A percentile compares a stretch with the other conserved stretches of the same genome.
phyloP scores from a whole-genome alignment of 2,797 vertebrate genomes.

The Taeniopygia guttata region DNA sequence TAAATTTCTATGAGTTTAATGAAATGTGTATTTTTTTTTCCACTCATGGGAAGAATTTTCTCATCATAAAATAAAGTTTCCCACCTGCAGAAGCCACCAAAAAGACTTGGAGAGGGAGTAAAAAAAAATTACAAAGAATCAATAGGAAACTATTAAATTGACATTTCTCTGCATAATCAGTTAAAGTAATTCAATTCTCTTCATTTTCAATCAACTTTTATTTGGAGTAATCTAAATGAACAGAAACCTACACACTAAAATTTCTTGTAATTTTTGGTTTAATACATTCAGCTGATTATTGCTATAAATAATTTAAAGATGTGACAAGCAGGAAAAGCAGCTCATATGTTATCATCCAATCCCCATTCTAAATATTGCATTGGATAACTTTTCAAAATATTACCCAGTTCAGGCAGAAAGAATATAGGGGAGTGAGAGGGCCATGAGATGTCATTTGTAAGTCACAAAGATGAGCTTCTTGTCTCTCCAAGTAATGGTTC shows the following conservation, averaged over 20 bases:
- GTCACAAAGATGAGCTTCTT: not conserved
- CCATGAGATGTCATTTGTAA: not conserved
- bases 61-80: not conserved
- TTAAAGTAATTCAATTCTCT: constrained; percentile 29
- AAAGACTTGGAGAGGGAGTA: not conserved
- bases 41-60: not conserved
- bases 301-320: constrained; percentile 19
- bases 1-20: not conserved
- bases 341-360: not conserved
- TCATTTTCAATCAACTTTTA: constrained; percentile 35
- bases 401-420: not conserved
- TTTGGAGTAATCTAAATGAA: constrained; percentile 7
- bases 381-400: not conserved
- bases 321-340: not conserved
- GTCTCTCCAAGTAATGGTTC: not conserved
- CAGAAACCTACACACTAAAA: not conserved
- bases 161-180: not conserved
- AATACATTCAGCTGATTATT: constrained; percentile 26
- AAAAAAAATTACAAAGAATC: not conserved
- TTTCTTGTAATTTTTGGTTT: constrained; percentile 11
- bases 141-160: not conserved
- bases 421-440: not conserved
- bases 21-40: not conserved
- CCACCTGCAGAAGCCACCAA: not conserved
- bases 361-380: not conserved